Evolutionary conservation across 2,888 invertebrate genomes (phyloP), one percentile per base, ranked within the genome.

Genomic region (Arrhopalites spinosus): DNA sequence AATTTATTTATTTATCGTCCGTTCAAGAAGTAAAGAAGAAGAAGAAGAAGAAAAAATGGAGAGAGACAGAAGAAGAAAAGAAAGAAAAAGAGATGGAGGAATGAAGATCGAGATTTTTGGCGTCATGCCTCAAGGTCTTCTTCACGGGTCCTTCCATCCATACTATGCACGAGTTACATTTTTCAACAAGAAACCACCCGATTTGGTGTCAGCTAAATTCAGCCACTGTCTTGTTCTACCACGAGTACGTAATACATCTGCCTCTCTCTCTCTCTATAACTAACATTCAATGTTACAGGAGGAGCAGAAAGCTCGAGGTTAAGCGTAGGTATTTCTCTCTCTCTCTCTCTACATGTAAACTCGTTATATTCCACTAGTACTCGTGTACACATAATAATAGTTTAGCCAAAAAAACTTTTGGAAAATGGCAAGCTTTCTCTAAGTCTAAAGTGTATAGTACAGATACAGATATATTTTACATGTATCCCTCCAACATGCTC

Each of bases 61-160:
- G 29, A 53, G 20, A 53, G 56, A 50, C 17, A 15, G 53, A 67
- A 27, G 8, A 56, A 20, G 3, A 15, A 27, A 23, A 68, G 56
- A 69, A 3, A 27, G 56, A 70, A 36, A 64, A 8, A 30, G 64
- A 70, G 56, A 53, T 56, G 59, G 23, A 59, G 71, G n/a, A 23
- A 30, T 56, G 30, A 30, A 71, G 43, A 43, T 23, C 36, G 59
- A 71, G 47, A 23, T 50, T 69, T 66, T 77, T 77, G 77, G 77
- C 77, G 11, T 69, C 36, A 29, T 69, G 77, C 77, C 77, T 73
- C 77, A 77, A 77, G 77, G 77, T 77, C 74, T 70, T 77, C 74
- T 70, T 67, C 27, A 61, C 61, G 69, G 50, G 53, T 69, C 47
- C 69, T n/a, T 69, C 69, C 69, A 56, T 74, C 47, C 53, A 75